These are phyloP conservation scores for Drosophila murphyi DNA, from an alignment of 1,140 invertebrate species.

Conservation along the genomic window DNA sequence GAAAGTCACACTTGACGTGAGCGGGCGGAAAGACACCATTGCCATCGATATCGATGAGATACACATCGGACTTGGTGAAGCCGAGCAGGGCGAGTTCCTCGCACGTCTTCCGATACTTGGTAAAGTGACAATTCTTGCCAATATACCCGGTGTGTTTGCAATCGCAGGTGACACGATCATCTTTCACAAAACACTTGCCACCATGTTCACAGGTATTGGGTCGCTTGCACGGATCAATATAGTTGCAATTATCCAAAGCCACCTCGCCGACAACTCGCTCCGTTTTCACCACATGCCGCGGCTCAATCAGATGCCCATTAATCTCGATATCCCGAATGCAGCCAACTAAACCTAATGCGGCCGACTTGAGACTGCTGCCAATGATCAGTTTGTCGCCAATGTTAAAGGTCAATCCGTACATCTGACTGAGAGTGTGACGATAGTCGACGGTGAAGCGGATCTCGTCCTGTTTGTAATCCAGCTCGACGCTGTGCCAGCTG, in stretches of 20 bases:
- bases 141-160: conserved; percentile 94
- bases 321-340: conserved; percentile 95
- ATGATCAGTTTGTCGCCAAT: conserved; percentile 89
- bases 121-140: conserved; percentile 97
- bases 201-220: conserved; percentile 96
- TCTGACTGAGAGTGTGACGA: conserved; percentile 88
- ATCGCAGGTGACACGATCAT: conserved; percentile 94
- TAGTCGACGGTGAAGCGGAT: conserved; percentile 91
- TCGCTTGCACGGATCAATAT: conserved; percentile 94
- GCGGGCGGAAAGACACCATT: conserved; percentile 95
- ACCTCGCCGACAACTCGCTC: conserved; percentile 93
- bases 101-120: conserved; percentile 94
- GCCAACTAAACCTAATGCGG: conserved; percentile 91
- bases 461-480: conserved; percentile 90
- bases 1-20: conserved; percentile 95
- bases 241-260: conserved; percentile 95
- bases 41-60: conserved; percentile 96
- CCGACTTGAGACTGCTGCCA: conserved; percentile 89
- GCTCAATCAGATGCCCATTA: conserved; percentile 90
- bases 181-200: conserved; percentile 94
- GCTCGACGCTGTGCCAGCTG: conserved; percentile 91
- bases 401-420: conserved; percentile 87
- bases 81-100: conserved; percentile 94
- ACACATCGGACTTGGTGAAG: conserved; percentile 94
- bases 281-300: conserved; percentile 91